phyloP scores from a whole-genome alignment of 2,113 vertebrate species.

The Hyperoodon ampullatus region DNA sequence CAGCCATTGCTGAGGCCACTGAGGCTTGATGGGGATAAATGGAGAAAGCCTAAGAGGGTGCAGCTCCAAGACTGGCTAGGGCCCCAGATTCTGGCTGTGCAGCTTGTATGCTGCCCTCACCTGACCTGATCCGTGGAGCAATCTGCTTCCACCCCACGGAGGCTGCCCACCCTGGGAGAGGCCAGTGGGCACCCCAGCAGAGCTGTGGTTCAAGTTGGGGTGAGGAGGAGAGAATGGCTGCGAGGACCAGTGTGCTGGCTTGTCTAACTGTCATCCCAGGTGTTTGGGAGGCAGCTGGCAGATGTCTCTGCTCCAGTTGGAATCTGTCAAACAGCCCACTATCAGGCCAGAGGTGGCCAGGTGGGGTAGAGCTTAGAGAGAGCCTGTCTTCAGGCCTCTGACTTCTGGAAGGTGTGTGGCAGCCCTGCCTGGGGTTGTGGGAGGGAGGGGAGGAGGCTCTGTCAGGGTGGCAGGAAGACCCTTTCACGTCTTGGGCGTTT shows the following conservation, averaged over 20 bases:
- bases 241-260: fast-evolving
- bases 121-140: background rate
- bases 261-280: too few relatives aligned
- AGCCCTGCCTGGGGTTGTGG: background rate
- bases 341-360: background rate
- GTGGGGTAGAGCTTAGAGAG: background rate
- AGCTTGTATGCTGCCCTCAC: background rate
- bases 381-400: background rate
- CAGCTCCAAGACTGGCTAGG: background rate
- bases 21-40: background rate
- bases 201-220: background rate
- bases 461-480: background rate
- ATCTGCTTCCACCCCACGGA: background rate
- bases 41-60: background rate
- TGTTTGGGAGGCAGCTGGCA: background rate
- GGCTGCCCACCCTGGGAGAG: background rate
- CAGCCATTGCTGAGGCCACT: background rate
- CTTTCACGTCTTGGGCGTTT: background rate
- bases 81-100: background rate
- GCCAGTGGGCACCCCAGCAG: background rate
- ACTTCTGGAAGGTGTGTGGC: background rate
- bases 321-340: background rate
- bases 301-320: background rate
- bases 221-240: background rate
- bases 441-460: background rate